phyloP scores from a whole-genome alignment of 1,140 invertebrate genomes.

The Drosophila parabipectinata region DNA sequence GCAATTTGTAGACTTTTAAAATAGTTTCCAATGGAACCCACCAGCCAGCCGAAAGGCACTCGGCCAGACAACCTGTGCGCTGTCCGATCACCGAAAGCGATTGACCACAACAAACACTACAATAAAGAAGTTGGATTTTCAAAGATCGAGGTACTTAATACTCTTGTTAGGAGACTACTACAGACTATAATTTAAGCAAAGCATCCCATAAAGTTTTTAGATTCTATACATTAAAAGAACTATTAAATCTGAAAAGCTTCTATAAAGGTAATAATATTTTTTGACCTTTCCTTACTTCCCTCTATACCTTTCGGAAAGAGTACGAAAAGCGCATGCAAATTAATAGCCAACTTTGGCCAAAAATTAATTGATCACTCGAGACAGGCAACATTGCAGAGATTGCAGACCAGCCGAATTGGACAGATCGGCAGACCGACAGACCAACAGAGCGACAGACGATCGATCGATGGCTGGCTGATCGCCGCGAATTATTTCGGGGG shows the following conservation, averaged over 20 bases:
- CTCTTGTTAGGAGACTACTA: slow-evolving; percentile 1
- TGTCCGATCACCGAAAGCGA: slow-evolving; percentile 33
- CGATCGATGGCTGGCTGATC: slow-evolving; percentile 47
- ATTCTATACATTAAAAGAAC: neutral
- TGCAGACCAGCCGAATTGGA: slow-evolving; percentile 48
- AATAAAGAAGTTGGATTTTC: slow-evolving; percentile 15
- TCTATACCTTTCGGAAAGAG: neutral
- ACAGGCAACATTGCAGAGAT: slow-evolving; percentile 60
- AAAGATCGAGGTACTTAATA: slow-evolving; percentile 1
- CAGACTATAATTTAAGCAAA: too few relatives aligned
- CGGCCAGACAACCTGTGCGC: slow-evolving; percentile 39
- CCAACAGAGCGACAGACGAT: slow-evolving; percentile 46
- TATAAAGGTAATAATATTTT: too few relatives aligned
- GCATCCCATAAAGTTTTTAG: too few relatives aligned
- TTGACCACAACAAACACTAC: slow-evolving; percentile 39
- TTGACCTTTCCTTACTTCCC: too few relatives aligned
- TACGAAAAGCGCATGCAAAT: slow-evolving; percentile 72
- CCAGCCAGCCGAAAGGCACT: slow-evolving; percentile 26
- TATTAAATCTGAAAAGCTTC: too few relatives aligned
- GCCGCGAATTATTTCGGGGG: slow-evolving; percentile 53
- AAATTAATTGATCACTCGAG: slow-evolving; percentile 79
- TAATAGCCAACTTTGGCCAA: slow-evolving; percentile 73
- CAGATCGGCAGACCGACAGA: slow-evolving; percentile 45
- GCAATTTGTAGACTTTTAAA: slow-evolving; percentile 82
- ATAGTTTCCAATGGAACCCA: slow-evolving; percentile 65